Base-by-base conservation (phyloP, 2,113 vertebrate genomes). In the Sceloporus undulatus region DNA sequence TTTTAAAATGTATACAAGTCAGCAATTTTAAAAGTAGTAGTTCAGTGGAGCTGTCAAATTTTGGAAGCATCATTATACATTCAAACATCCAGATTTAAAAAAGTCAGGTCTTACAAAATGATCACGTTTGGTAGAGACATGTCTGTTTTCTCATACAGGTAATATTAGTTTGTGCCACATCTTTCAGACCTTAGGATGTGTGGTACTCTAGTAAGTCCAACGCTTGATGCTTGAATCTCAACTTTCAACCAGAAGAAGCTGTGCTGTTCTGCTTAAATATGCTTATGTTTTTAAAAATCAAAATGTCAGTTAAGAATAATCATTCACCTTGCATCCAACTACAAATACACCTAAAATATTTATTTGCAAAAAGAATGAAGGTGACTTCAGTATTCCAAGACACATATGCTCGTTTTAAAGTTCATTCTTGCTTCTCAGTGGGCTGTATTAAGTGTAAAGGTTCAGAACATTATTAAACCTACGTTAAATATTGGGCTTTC, bases 1-100 rank as follows among this genome's bases (percentile, higher is more conserved):
- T 95, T 95, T 96, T 87, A n/a, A 97, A 97, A 96, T 92, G 95
- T 91, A 94, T 92, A 94, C 85, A 91, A 89, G 93, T 88, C 62
- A 90, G 88, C 84, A 92, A 87, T 25, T 85, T 86, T 93, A 81
- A 91, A 93, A n/a, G n/a, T n/a, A 94, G 83, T 93, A 88, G 85
- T 93, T 84, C 90, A 94, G 91, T 84, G 90, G 91, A 94, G 94
- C 87, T 71, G 4, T 76, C n/a, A 90, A 82, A 76, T 90, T 96
- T 85, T 88, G 87, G 87, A 95, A 97, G 93, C 91, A 96, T 94
- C 93, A 94, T 91, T 90, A 91, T 78, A 92, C 66, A 93, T 92
- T 95, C 88, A 94, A 91, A 79, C 78, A 92, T 90, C 85, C 80
- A 62, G 90, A 85, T 93, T 48, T 48, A 48, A 48, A 80, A 89